phyloP scores from a whole-genome alignment of 2,888 invertebrate species.

The Halocaridina rubra region DNA sequence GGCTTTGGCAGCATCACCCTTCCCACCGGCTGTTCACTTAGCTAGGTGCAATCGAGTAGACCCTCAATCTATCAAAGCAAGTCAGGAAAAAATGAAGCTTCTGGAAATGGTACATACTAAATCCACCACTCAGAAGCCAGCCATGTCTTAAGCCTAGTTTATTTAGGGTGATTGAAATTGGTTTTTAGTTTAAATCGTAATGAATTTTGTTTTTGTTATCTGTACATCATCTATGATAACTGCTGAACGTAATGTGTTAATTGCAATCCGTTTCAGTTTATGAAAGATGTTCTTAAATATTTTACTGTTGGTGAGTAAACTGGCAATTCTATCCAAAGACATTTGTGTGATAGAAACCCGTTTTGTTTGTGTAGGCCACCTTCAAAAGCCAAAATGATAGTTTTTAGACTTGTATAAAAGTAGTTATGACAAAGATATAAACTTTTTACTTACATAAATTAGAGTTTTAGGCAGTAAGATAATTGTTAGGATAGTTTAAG shows the following conservation, averaged over 20 bases:
- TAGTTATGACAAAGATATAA: no score
- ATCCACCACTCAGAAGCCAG: conserved; percentile 33
- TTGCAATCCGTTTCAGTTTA: no score
- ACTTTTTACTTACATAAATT: no score
- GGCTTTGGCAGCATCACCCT: conserved; percentile 47
- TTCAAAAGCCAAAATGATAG: no score
- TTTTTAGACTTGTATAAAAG: no score
- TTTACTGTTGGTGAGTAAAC: not conserved
- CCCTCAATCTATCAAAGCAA: not conserved
- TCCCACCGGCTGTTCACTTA: conserved; percentile 37
- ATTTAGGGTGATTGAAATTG: conserved; percentile 11
- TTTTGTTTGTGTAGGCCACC: conserved; percentile 15
- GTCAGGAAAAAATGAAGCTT: conserved; percentile 37
- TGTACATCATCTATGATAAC: not conserved
- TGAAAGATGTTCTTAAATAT: no score
- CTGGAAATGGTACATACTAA: conserved; percentile 16
- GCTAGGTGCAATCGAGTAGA: conserved; percentile 17
- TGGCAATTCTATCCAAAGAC: conserved; percentile 4
- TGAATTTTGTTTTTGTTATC: not conserved
- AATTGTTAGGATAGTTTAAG: no score
- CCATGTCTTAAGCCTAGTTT: conserved; percentile 28
- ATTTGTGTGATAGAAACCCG: not conserved
- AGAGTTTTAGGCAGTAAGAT: no score
- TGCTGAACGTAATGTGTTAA: no score
- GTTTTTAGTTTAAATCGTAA: conserved; percentile 9